Conservation (phyloP, 2,113 vertebrate species). For the Psammodynastes pulverulentus region DNA sequence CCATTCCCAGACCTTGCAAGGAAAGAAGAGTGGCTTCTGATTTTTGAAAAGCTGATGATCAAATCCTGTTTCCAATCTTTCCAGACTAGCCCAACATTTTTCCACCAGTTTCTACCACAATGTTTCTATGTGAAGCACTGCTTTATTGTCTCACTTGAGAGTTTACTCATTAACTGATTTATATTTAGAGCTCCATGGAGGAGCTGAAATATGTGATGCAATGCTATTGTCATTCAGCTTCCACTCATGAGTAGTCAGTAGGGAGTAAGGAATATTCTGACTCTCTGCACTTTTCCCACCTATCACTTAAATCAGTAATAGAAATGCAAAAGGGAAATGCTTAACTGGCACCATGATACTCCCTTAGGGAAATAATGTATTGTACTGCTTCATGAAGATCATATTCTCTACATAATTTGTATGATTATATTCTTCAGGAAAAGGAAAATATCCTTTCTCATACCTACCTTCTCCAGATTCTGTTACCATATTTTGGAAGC, state of each 20-base stretch:
- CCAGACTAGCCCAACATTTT: background rate
- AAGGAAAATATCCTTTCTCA: background rate
- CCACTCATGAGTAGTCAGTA: constrained; percentile 33
- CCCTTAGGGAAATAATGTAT: constrained; percentile 33
- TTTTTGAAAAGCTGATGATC: background rate
- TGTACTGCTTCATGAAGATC: constrained; percentile 26
- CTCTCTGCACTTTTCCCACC: constrained; percentile 54
- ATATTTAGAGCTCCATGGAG: background rate
- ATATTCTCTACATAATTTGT: constrained; percentile 13
- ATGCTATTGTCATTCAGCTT: constrained; percentile 36
- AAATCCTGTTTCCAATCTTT: background rate
- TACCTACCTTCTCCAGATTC: background rate
- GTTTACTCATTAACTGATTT: constrained; percentile 11
- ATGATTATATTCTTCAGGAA: background rate
- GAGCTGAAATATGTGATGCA: background rate
- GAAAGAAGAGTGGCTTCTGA: background rate
- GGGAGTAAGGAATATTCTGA: constrained; percentile 40
- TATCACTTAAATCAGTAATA: constrained; percentile 56
- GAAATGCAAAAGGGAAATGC: constrained; percentile 51
- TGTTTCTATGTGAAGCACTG: background rate
- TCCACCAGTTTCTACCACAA: background rate
- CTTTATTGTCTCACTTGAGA: background rate
- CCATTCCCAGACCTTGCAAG: background rate
- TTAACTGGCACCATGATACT: constrained; percentile 43
- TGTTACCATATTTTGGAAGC: background rate